A percentile compares a stretch with the other conserved stretches of the same genome.
Evolutionary conservation across 2,113 vertebrate species (phyloP).

Genomic region (Eolophus roseicapilla): DNA sequence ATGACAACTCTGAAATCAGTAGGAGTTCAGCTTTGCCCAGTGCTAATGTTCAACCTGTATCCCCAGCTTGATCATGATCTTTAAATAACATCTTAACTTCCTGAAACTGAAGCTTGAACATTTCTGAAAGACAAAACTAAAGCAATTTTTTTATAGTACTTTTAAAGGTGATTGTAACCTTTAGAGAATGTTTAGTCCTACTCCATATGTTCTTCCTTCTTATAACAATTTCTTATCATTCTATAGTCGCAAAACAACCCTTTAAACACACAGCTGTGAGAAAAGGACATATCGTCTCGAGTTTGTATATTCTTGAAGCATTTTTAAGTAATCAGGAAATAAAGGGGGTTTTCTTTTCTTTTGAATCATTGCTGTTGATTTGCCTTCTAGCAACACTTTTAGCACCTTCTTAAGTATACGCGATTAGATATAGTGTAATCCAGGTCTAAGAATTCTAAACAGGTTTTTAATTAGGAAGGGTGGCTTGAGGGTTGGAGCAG

Average conservation of each 20-base stretch:
- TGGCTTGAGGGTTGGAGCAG: background rate
- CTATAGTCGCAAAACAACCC: background rate
- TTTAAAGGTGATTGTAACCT: background rate
- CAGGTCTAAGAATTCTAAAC: background rate
- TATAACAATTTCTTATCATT: background rate
- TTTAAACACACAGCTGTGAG: background rate
- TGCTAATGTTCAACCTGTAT: background rate
- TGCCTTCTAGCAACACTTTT: background rate
- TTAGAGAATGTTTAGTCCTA: background rate
- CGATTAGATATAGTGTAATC: background rate
- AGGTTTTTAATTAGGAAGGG: constrained; percentile 14
- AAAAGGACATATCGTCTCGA: background rate
- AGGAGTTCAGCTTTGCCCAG: background rate
- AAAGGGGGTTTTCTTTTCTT: background rate
- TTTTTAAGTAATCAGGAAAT: background rate
- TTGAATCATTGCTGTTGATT: background rate
- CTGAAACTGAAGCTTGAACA: accelerated
- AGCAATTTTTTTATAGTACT: background rate
- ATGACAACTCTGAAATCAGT: background rate
- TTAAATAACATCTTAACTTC: background rate
- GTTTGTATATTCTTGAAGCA: background rate
- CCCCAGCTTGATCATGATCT: background rate
- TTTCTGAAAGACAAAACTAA: background rate
- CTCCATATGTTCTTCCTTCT: background rate
- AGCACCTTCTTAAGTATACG: background rate